A percentile compares a stretch with the other conserved stretches of the same genome.
These are phyloP conservation scores for Nesogale talazaci DNA, from an alignment of 2,113 vertebrate species.

Conservation along the genomic window DNA sequence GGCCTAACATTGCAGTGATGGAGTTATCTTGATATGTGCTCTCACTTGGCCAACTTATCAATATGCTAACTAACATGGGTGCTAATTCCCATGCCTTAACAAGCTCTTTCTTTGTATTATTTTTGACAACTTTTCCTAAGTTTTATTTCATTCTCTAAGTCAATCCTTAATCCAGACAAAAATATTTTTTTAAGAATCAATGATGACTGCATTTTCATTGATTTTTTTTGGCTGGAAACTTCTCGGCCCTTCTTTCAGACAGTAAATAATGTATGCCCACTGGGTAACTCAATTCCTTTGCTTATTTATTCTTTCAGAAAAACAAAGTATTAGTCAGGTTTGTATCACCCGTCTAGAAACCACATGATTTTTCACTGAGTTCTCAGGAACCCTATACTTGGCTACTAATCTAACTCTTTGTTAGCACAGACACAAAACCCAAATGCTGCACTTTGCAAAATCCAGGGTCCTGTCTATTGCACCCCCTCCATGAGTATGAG, in stretches of 20 bases:
- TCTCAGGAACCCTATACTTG: background rate
- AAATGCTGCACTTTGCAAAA: background rate
- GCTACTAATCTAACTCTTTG: background rate
- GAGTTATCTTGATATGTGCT: accelerated
- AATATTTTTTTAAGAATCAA: background rate
- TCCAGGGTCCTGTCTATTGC: background rate
- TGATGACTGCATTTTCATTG: background rate
- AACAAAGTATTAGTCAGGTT: constrained; percentile 8
- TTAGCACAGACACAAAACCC: background rate
- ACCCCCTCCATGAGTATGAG: background rate
- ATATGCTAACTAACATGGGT: background rate
- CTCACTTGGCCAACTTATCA: background rate
- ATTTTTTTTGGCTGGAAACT: background rate
- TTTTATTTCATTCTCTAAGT: constrained; percentile 2
- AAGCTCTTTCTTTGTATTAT: background rate
- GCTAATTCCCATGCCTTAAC: background rate
- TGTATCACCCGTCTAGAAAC: background rate
- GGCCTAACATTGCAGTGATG: background rate
- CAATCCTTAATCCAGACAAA: background rate
- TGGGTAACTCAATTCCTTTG: background rate
- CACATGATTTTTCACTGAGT: background rate
- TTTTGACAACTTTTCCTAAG: background rate
- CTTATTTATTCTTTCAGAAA: background rate
- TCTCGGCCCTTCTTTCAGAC: background rate
- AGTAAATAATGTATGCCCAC: background rate